Evolutionary conservation across 2,888 invertebrate genomes (phyloP), one percentile per base, ranked within the genome.

Genomic region (Hydroisotoma schaefferi): DNA sequence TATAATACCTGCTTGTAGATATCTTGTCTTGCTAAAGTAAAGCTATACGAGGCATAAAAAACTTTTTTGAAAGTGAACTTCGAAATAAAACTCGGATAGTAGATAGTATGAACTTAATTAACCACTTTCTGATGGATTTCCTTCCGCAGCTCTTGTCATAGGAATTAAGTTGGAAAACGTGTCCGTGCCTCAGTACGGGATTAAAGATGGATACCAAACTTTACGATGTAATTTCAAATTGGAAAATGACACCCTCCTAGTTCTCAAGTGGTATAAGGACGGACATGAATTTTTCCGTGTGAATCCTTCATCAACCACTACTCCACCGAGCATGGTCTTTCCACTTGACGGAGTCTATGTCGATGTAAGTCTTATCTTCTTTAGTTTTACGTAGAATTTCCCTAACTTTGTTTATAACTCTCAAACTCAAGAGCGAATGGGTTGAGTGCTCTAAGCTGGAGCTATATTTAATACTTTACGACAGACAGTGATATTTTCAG

Each of bases 121-220:
- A 49, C 26, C 25, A 25, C 15, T 5, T 27, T 18, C n/a, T 49
- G 29, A 49, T 56, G 27, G 28, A 27, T 28, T 28, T 49, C n/a
- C n/a, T n/a, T n/a, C 29, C 4, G 3, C 18, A 49, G 49, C 49
- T 27, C 55, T 61, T 22, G 68, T 63, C 51, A 58, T 59, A 25
- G 65, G 63, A 48, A 56, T 68, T 43, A 63, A 56, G 59, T 52
- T 68, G 40, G 51, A 63, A 37, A 61, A 63, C 28, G 65, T 68
- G 15, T 40, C 49, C 1, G 59, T 68, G 25, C 65, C 68, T 1
- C 61, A 55, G 33, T 59, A 61, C 23, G 68, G 59, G 26, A 55
- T 57, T 25, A 55, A 49, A 49, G 59, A 57, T n/a, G 63, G 55
- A n/a, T 56, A 48, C 8, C 61, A 27, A 1, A 55, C 26, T 3